Conservation (phyloP, 1,140 invertebrate genomes). For the Epicauta chinensis region DNA sequence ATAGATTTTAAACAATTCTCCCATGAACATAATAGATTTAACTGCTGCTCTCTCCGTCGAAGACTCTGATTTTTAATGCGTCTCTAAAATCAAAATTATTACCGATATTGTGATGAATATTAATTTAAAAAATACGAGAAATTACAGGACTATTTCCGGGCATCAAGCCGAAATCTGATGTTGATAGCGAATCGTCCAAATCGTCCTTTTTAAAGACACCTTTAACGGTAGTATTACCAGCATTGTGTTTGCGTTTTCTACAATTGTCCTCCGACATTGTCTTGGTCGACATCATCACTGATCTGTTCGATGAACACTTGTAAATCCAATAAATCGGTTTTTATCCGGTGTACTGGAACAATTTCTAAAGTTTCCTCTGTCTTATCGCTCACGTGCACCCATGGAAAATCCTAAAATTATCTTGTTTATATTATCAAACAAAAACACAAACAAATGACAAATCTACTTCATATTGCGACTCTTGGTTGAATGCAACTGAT, state of each 20-base stretch:
- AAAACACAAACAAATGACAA: too few species aligned
- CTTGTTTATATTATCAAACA: too few species aligned
- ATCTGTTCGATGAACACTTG: conserved; percentile 29
- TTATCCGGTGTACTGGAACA: conserved; percentile 27
- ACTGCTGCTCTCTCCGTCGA: background rate
- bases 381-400: conserved; percentile 16
- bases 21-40: too few species aligned
- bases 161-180: conserved; percentile 4
- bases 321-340: conserved; percentile 23
- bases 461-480: conserved; percentile 27
- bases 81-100: background rate
- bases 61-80: background rate
- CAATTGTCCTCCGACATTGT: conserved; percentile 3
- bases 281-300: background rate
- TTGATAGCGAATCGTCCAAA: conserved; percentile 7
- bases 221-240: conserved; percentile 6
- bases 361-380: conserved; percentile 16
- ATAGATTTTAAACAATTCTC: background rate
- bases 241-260: conserved; percentile 4
- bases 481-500: conserved; percentile 31
- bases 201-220: conserved; percentile 7
- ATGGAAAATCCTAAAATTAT: conserved; percentile 33
- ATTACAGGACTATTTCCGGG: conserved; percentile 1
- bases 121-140: background rate
- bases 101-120: background rate